Evolutionary conservation across 2,888 invertebrate genomes (phyloP).

Genomic region (Parnassius orleans): DNA sequence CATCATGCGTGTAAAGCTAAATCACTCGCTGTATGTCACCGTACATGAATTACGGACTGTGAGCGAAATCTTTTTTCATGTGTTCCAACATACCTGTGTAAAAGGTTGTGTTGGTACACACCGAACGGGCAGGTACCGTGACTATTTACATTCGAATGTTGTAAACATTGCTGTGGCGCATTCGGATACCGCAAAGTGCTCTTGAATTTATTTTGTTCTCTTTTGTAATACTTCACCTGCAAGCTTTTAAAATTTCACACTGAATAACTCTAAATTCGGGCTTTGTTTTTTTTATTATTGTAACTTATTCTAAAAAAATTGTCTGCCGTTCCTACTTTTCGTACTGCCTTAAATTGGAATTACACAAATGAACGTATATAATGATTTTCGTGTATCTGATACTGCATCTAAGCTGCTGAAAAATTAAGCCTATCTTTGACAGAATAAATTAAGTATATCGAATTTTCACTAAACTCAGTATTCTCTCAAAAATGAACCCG

Average conservation of each 20-base stretch:
- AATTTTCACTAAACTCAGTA: no score
- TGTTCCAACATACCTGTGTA: not conserved
- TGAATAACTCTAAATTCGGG: constrained; percentile 4
- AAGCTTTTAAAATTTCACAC: not conserved
- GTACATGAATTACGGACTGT: not conserved
- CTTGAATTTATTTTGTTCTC: constrained; percentile 8
- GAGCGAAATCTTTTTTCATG: constrained; percentile 3
- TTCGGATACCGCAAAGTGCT: constrained; percentile 2
- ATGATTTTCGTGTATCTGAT: no score
- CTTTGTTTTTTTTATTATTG: not conserved
- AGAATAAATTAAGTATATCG: no score
- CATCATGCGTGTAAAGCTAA: no score
- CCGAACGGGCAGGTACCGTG: constrained; percentile 1
- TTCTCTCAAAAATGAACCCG: no score
- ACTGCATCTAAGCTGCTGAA: no score
- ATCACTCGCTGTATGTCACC: not conserved
- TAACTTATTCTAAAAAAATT: no score
- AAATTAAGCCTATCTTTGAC: no score
- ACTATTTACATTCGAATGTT: constrained; percentile 7
- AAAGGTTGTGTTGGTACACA: constrained; percentile 5
- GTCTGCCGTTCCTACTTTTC: no score
- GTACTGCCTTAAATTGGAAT: no score
- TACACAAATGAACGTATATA: no score
- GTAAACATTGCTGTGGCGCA: constrained; percentile 14
- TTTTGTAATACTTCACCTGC: not conserved